Base-by-base conservation (phyloP, 2,888 invertebrate species). In the Dicroscelio sp. region DNA sequence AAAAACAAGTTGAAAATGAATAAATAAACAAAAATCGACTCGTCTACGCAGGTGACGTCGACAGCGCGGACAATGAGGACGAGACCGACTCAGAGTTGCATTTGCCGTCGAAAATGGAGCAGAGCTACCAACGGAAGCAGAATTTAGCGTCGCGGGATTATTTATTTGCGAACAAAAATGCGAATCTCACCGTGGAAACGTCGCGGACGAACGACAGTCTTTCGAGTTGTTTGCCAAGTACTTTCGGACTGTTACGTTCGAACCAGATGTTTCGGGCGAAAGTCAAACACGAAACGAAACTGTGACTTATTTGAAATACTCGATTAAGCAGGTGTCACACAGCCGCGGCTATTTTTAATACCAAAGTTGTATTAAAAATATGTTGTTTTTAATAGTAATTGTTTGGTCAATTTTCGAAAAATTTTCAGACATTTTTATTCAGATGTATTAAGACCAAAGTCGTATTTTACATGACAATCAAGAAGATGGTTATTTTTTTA, bases 31-130 rank as follows among this genome's bases (percentile, higher is more conserved):
- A 48, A 20, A 58, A 20, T 52, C 2, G 33, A 43, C 12, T 31
- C 25, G 12, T 33, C 88, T 35, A 63, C 43, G 0, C 96, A 98
- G 98, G 98, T 86, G 98, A 98, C 96, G 98, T 98, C 8, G 98
- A 99, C 97, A 98, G 98, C 87, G 98, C 97, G 73, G 98, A 98
- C 92, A 98, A 98, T 93, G 98, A 98, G 95, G 98, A 98, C 12
- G 96, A 97, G 89, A 97, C 96, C 0, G 96, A 96, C 75, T 96
- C 96, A 1, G 96, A 97, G 71, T 90, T 96, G 33, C 96, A 95
- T 73, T 92, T 95, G 60, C 94, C 95, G 27, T 83, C 95, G 12
- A 96, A 95, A 71, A 71, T 90, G 2, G 79, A 91, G 33, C 90
- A 88, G n/a, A 89, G 79, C 31, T 83, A 91, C 27, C 91, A 93